phyloP scores from a whole-genome alignment of 2,797 vertebrate genomes.

The Malacoctenus gilli region DNA sequence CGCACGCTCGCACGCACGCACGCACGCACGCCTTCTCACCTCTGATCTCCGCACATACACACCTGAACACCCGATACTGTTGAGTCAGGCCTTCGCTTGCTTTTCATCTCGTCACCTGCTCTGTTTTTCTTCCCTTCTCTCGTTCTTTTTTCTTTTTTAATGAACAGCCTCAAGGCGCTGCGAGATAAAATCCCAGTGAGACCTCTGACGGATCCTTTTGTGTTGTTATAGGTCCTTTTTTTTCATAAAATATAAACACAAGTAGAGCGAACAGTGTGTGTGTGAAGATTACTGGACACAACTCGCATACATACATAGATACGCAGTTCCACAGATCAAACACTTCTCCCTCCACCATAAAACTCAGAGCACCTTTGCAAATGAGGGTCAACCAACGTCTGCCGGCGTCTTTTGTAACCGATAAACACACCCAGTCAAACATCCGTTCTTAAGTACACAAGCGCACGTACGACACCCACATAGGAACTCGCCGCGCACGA shows the following conservation, averaged over 20 bases:
- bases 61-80: conserved; percentile 77
- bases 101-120: conserved; percentile 69
- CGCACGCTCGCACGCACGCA: conserved; percentile 30
- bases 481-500: conserved; percentile 1
- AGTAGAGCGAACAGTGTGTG: conserved; percentile 30
- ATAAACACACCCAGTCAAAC: conserved; percentile 53
- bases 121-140: conserved; percentile 36
- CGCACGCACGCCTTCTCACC: conserved; percentile 53
- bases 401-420: conserved; percentile 26
- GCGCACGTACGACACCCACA: conserved; percentile 4
- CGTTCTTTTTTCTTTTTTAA: conserved; percentile 31
- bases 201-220: conserved; percentile 56
- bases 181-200: conserved; percentile 42
- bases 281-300: conserved; percentile 16
- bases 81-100: conserved; percentile 59
- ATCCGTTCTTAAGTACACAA: conserved; percentile 36
- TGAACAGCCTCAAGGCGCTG: conserved; percentile 52
- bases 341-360: conserved; percentile 41
- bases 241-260: conserved; percentile 62
- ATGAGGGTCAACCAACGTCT: conserved; percentile 26
- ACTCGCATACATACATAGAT: conserved; percentile 1
- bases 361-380: conserved; percentile 35
- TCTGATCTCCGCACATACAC: conserved; percentile 60
- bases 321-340: conserved; percentile 51
- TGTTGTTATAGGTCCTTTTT: conserved; percentile 40